Conservation (phyloP, 2,113 vertebrate species). For the Mesoclemmys tuberculata region DNA sequence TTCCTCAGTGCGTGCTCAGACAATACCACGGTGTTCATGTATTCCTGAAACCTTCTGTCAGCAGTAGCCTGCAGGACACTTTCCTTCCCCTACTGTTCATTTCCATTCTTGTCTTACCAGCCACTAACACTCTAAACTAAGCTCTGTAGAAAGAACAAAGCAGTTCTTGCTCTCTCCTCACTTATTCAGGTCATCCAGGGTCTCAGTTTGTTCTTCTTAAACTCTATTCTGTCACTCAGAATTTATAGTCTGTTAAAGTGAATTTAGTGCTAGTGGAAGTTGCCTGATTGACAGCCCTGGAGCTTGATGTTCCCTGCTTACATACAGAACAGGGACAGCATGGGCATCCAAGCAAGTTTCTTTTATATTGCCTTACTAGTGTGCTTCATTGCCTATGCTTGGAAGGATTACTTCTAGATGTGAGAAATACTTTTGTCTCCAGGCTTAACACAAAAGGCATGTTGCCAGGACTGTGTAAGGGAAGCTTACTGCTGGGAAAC, state of each 20-base stretch:
- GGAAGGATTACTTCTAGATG: neutral
- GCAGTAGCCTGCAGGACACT: neutral
- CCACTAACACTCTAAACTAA: neutral
- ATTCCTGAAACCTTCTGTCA: neutral
- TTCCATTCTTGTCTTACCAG: slow-evolving; percentile 14
- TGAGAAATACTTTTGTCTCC: neutral
- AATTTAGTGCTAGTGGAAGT: neutral
- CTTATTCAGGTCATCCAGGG: neutral
- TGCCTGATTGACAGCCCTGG: neutral
- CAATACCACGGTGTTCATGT: neutral
- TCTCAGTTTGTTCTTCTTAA: neutral
- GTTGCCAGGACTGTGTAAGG: neutral
- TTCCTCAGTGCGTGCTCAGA: neutral
- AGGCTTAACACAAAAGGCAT: neutral
- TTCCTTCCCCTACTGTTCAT: neutral
- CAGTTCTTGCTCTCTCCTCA: neutral
- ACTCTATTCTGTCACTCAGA: neutral
- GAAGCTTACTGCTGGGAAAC: neutral
- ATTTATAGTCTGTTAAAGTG: neutral
- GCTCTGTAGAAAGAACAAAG: neutral
- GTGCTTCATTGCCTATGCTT: neutral
- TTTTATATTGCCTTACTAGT: neutral
- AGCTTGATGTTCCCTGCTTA: neutral
- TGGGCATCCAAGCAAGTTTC: neutral
- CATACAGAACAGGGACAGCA: neutral